Evolutionary conservation across 2,797 vertebrate species (phyloP).

Genomic region (Moxostoma hubbsi): DNA sequence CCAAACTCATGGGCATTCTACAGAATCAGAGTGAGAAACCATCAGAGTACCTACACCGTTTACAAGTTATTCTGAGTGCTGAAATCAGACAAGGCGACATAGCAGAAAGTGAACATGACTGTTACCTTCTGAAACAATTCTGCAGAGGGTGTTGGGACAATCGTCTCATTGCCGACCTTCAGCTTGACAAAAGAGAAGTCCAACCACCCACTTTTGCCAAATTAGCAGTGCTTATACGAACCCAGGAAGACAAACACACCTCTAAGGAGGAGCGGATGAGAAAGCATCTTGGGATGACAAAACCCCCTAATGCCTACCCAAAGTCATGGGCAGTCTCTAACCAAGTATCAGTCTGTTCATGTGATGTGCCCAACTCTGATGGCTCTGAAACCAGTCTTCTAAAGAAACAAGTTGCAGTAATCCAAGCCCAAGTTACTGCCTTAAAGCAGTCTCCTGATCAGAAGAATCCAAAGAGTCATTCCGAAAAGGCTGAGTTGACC

Average conservation of each 20-base stretch:
- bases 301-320: not conserved
- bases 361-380: not conserved
- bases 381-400: not conserved
- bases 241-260: not conserved
- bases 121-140: not conserved
- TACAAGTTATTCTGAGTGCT: not conserved
- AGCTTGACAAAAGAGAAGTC: not conserved
- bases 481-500: not conserved
- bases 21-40: constrained; percentile 5
- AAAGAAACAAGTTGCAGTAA: not conserved
- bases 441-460: not conserved
- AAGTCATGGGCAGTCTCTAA: not conserved
- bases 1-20: not conserved
- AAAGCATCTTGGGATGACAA: not conserved
- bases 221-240: not conserved
- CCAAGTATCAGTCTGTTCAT: not conserved
- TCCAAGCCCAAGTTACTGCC: not conserved
- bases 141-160: not conserved
- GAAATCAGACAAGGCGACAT: not conserved
- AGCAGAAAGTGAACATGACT: not conserved
- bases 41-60: not conserved
- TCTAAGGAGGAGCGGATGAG: not conserved
- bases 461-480: not conserved
- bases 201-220: not conserved
- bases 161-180: not conserved